A percentile compares a stretch with the other conserved stretches of the same genome.
Conservation (phyloP, 1,140 invertebrate genomes). For the Macrobrachium nipponense region DNA sequence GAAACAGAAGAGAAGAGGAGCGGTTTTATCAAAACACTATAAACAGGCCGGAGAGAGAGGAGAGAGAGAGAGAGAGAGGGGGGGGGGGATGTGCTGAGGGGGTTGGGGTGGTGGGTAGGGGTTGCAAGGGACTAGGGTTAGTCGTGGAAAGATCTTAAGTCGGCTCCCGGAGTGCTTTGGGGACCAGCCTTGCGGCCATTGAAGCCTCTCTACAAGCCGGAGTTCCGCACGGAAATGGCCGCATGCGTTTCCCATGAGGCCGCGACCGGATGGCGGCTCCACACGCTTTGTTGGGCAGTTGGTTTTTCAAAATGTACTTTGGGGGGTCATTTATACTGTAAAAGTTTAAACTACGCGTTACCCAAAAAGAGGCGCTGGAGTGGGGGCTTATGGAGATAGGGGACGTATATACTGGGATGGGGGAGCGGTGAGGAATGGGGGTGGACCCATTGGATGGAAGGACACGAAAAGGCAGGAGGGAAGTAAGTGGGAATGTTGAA, state of each 20-base stretch:
- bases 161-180: not conserved
- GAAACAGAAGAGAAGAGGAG: not conserved
- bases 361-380: not conserved
- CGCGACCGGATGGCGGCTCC: conserved; percentile 10
- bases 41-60: not conserved
- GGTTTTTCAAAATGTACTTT: conserved; percentile 44
- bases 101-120: not conserved
- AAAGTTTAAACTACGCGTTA: conserved; percentile 54
- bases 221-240: conserved; percentile 19
- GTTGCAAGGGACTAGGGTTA: not conserved
- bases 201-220: not conserved
- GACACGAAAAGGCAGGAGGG: no score
- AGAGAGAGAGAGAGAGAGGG: not conserved
- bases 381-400: not conserved
- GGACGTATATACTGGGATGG: not conserved
- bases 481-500: not conserved
- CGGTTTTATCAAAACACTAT: not conserved
- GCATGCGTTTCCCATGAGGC: conserved; percentile 5
- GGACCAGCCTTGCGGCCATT: not conserved
- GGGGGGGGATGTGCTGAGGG: not conserved
- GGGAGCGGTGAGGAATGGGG: not conserved
- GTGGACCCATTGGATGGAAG: not conserved
- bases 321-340: conserved; percentile 52
- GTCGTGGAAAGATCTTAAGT: not conserved
- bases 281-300: conserved; percentile 36